A percentile compares a stretch with the other conserved stretches of the same genome.
These are phyloP conservation scores for Panopea generosa DNA, from an alignment of 2,888 invertebrate species.

Conservation along the genomic window DNA sequence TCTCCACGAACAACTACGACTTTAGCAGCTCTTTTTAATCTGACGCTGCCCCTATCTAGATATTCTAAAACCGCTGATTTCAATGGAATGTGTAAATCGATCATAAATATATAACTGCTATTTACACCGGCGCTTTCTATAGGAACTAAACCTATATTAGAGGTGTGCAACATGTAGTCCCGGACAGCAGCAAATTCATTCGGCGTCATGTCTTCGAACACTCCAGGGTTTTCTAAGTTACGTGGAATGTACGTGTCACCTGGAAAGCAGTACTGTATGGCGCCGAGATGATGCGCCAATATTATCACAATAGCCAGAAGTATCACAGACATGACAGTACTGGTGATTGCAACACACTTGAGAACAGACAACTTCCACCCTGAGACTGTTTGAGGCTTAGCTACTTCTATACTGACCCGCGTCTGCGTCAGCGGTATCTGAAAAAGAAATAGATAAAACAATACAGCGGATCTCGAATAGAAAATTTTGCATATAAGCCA, in stretches of 20 bases:
- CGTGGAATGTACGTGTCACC: constrained; percentile 61
- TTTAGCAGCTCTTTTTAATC: constrained; percentile 74
- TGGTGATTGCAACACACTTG: constrained; percentile 40
- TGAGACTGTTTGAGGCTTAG: not conserved
- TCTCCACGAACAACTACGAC: constrained; percentile 77
- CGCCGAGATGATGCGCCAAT: constrained; percentile 50
- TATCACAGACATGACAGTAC: constrained; percentile 53
- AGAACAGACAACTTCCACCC: constrained; percentile 21
- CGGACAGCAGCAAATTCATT: constrained; percentile 70
- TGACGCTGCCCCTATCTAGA: constrained; percentile 67
- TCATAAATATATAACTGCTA: constrained; percentile 77
- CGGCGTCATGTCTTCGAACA: constrained; percentile 76
- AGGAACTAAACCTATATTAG: constrained; percentile 64
- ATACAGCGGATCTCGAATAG: no score
- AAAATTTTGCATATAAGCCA: no score
- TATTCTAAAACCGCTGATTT: constrained; percentile 73
- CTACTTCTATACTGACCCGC: not conserved
- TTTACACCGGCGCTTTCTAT: constrained; percentile 67
- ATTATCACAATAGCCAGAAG: constrained; percentile 59
- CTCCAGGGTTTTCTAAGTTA: constrained; percentile 67
- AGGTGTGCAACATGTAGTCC: constrained; percentile 69
- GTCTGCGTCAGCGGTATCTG: constrained; percentile 17
- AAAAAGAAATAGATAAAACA: constrained; percentile 4
- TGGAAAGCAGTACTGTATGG: constrained; percentile 65
- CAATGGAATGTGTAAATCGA: constrained; percentile 73